These are phyloP conservation scores for Linhomoeus sp. DNA, from an alignment of 2,888 invertebrate genomes.

Conservation along the genomic window DNA sequence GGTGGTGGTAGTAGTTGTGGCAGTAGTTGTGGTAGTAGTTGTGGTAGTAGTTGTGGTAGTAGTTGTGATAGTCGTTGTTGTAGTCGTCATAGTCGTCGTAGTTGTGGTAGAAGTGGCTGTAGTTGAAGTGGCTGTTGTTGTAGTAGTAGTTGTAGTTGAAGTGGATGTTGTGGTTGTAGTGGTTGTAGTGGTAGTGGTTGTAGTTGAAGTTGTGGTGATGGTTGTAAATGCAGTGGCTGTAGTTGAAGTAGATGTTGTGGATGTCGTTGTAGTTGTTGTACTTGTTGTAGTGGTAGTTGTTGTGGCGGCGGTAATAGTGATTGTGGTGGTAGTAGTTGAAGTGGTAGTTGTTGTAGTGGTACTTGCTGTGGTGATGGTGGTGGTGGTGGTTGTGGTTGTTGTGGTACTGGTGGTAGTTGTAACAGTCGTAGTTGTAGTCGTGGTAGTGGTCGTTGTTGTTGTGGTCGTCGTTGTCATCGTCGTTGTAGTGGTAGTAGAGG, in stretches of 20 bases:
- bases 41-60: slow-evolving; percentile 1
- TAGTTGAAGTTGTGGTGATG: too few relatives aligned
- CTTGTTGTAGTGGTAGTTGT: too few relatives aligned
- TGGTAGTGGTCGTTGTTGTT: not conserved
- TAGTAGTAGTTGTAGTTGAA: not conserved
- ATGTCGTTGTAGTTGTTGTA: too few relatives aligned
- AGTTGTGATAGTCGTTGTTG: slow-evolving; percentile 1
- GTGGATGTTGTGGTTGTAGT: not conserved
- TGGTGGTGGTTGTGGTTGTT: not conserved
- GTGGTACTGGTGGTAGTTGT: not conserved
- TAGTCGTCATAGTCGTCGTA: not conserved
- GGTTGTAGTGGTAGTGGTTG: too few relatives aligned
- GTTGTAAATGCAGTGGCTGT: too few relatives aligned
- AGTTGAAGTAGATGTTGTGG: too few relatives aligned
- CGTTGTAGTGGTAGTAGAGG: not conserved
- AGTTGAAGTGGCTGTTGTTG: not conserved
- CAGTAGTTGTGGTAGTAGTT: not conserved
- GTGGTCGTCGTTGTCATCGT: not conserved
- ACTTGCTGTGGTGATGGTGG: too few relatives aligned
- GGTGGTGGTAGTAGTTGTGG: not conserved
- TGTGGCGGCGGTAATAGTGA: too few relatives aligned
- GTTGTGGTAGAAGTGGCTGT: not conserved
- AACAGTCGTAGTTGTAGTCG: not conserved
- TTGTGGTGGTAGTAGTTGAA: too few relatives aligned
- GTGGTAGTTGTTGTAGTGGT: too few relatives aligned